These are phyloP conservation scores for Sinotaia quadrata DNA, from an alignment of 2,888 invertebrate species.

Conservation along the genomic window DNA sequence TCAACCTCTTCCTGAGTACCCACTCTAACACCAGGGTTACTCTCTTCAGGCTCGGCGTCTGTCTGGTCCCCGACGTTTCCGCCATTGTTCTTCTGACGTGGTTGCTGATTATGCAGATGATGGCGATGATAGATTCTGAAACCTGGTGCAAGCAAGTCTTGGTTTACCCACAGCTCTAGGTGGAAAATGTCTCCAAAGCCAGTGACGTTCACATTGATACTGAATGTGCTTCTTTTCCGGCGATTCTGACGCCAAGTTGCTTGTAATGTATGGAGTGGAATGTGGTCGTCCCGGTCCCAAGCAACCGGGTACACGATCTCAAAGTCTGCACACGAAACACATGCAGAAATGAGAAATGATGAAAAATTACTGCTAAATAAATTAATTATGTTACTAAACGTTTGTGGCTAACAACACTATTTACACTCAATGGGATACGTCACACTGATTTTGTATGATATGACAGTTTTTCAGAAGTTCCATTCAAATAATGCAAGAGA, in stretches of 20 bases:
- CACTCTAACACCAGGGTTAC: constrained; percentile 11
- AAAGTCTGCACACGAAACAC: constrained; percentile 15
- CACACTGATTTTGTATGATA: no score
- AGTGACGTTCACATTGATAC: constrained; percentile 48
- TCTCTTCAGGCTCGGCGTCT: constrained; percentile 13
- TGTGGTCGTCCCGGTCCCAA: constrained; percentile 18
- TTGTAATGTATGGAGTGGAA: constrained; percentile 19
- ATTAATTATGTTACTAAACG: no score
- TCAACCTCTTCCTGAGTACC: constrained; percentile 25
- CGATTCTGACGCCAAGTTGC: constrained; percentile 12
- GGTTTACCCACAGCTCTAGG: constrained; percentile 51
- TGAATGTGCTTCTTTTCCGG: constrained; percentile 7
- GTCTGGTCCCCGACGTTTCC: not conserved
- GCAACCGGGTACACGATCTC: constrained; percentile 23
- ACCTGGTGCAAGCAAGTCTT: constrained; percentile 53
- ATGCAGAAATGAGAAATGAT: no score
- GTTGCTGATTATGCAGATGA: constrained; percentile 33
- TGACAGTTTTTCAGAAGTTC: no score
- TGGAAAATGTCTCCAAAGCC: constrained; percentile 53
- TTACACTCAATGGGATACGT: no score
- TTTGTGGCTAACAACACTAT: no score
- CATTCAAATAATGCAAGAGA: no score
- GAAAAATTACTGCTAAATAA: no score
- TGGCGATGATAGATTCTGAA: constrained; percentile 57
- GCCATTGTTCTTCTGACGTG: not conserved